A percentile compares a stretch with the other conserved stretches of the same genome.
phyloP scores from a whole-genome alignment of 2,888 invertebrate genomes.

The Eledone cirrhosa region DNA sequence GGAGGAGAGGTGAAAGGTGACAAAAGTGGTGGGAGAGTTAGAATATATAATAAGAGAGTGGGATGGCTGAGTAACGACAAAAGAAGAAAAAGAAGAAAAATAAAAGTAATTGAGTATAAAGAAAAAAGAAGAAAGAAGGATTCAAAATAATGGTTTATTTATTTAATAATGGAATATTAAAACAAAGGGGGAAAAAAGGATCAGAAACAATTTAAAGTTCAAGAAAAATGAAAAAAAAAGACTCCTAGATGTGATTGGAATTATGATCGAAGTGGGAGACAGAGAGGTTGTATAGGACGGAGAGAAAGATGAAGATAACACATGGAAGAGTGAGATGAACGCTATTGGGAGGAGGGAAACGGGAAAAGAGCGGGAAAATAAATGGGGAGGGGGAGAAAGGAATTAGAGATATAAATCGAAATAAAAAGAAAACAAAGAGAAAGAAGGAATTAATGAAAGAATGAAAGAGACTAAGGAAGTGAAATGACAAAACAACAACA shows the following conservation, averaged over 20 bases:
- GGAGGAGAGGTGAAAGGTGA: neutral
- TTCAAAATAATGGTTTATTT: neutral
- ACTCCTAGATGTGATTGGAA: neutral
- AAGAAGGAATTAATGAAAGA: too few relatives aligned
- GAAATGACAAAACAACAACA: too few relatives aligned
- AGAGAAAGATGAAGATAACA: neutral
- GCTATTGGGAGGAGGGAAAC: neutral
- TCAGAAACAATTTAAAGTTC: neutral
- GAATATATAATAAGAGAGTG: neutral
- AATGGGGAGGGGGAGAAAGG: conserved; percentile 2
- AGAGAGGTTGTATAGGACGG: neutral
- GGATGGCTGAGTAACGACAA: neutral
- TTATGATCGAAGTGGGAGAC: neutral
- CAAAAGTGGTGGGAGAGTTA: neutral
- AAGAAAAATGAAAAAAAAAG: neutral
- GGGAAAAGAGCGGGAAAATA: conserved; percentile 1
- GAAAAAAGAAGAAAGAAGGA: neutral
- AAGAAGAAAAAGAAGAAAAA: neutral
- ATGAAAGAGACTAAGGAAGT: too few relatives aligned
- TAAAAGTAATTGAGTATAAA: neutral
- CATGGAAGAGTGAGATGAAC: neutral
- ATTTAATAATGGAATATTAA: neutral
- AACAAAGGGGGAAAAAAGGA: neutral
- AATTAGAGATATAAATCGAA: neutral
- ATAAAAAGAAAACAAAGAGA: neutral